Base-by-base conservation (phyloP, 2,888 invertebrate genomes). In the Ferrisia virgata region DNA sequence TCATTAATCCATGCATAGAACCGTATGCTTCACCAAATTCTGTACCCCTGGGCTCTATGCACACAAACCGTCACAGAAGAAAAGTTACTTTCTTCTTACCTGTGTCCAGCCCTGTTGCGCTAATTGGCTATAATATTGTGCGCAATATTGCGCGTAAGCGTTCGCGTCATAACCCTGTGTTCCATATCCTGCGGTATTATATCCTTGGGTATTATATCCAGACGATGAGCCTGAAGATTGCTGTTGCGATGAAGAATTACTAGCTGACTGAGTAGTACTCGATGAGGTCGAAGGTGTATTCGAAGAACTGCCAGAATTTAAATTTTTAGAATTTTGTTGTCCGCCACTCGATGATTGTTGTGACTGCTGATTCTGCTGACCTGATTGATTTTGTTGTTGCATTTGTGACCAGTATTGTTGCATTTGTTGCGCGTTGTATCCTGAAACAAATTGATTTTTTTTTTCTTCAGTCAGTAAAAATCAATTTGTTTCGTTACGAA, bases 61-160 rank as follows among this genome's bases (percentile, higher is more conserved):
- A 64, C 64, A 64, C 64, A 76, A 76, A 76, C 9, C 72, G 22
- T 76, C 72, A 36, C 33, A 76, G 72, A 36, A 36, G 72, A 76
- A 36, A 33, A 36, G 36, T 76, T 76, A 76, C 72, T 76, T 76
- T 36, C 72, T 76, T 76, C 83, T 83, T 39, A 83, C 83, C 83
- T 83, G 33, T 69, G 72, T 72, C 28, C 83, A 69, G 18, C 64
- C 64, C 43, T 83, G 83, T 40, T 69, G 72, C n/a, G 83, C 83
- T 28, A 83, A 33, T 31, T 83, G 83, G 40, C 76, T 83, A 33
- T 83, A 83, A 47, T 83, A 83, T 58, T 82, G 82, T 28, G 83
- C 83, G 76, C 83, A 83, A 43, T 83, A 83, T 69, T 83, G 83
- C n/a, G 83, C 83, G 72, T 83, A 83, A 0, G 83, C 47, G 47